Base-by-base conservation (phyloP, 1,140 invertebrate species). In the Drosophila cardini region DNA sequence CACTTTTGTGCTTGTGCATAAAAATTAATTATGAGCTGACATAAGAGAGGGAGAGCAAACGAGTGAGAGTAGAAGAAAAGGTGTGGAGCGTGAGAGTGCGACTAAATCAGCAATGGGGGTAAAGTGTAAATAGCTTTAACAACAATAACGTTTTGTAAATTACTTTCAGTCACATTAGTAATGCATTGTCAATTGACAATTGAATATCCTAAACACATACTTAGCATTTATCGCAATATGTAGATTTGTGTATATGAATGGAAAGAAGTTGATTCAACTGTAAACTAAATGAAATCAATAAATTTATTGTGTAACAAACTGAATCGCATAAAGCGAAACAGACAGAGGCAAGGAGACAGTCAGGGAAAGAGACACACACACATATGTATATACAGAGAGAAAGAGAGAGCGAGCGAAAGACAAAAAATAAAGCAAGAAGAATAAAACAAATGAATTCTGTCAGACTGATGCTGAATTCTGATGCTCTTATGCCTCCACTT, bases 241-340 rank as follows among this genome's bases (percentile, higher is more conserved):
- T 10, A n/a, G 38, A 26, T 57, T 16, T 32, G 16, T 40, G 34
- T 68, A 46, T 57, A 52, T 62, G 65, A 70, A 60, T 60, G 63
- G 60, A 58, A 68, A 65, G 61, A 50, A 67, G 63, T 72, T 72
- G 70, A 72, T 32, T 74, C 57, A 69, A 50, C 71, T 69, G 67
- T 61, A 68, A 69, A 71, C 43, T 50, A 69, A 74, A 69, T 69
- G 40, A 76, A 76, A 68, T 63, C 53, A 78, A 76, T 67, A 81
- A 79, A 73, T 82, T 74, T 79, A 86, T 86, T 86, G 83, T 86
- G 83, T 86, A 86, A 86, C 83, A 87, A 79, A 79, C 73, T 87
- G 78, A 80, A 83, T 78, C 75, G 68, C 81, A 68, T 62, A 67
- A 73, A 72, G 55, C 43, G 62, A 62, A 69, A 78, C 48, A 61